These are phyloP conservation scores for Archips xylosteana DNA, from an alignment of 2,888 invertebrate genomes.

Conservation along the genomic window DNA sequence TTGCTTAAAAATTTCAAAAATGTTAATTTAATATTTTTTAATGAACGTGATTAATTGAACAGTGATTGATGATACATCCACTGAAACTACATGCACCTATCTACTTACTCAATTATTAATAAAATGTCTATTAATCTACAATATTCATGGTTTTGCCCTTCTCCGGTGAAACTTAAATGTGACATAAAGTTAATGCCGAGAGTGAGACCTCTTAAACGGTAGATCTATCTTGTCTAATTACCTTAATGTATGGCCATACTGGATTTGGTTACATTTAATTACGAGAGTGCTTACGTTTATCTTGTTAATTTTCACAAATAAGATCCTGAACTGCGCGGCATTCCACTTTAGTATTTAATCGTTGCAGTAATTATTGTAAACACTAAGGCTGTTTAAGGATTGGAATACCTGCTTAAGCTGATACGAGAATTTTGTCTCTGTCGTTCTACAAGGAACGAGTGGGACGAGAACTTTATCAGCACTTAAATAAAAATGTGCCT, in stretches of 20 bases:
- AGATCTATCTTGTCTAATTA: constrained; percentile 15
- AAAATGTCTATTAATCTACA: background rate
- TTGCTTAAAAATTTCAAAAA: too few species aligned
- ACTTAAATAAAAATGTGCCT: background rate
- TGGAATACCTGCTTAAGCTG: background rate
- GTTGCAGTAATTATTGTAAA: constrained; percentile 26
- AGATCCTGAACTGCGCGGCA: constrained; percentile 9
- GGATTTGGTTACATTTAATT: constrained; percentile 20
- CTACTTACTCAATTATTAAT: background rate
- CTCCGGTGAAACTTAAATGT: background rate
- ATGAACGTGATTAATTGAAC: too few species aligned
- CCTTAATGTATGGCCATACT: constrained; percentile 22
- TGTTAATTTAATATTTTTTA: too few species aligned
- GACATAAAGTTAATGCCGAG: background rate
- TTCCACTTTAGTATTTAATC: constrained; percentile 26
- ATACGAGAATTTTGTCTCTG: background rate
- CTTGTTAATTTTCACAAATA: constrained; percentile 23
- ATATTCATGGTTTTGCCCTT: background rate
- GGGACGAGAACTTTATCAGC: background rate
- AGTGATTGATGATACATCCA: background rate
- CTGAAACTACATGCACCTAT: background rate
- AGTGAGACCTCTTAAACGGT: background rate
- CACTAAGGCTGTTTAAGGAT: constrained; percentile 2
- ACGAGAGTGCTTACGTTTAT: constrained; percentile 17
- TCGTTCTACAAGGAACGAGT: background rate